These are phyloP conservation scores for Callipepla squamata DNA, from an alignment of 2,113 vertebrate genomes.

Conservation along the genomic window DNA sequence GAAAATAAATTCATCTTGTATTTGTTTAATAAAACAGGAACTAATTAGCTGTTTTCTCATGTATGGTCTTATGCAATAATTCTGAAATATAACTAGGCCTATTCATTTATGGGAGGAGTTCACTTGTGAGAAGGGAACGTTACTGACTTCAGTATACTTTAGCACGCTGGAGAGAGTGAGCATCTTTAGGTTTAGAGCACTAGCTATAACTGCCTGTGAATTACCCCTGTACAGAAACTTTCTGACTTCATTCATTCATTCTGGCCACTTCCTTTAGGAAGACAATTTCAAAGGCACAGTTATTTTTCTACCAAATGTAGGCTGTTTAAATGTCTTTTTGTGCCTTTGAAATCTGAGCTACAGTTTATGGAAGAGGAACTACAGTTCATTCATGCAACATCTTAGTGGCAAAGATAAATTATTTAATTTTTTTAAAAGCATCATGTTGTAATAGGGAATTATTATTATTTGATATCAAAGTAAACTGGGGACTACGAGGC, in stretches of 20 bases:
- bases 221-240: neutral
- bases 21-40: neutral
- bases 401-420: neutral
- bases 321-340: conserved; percentile 15
- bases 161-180: neutral
- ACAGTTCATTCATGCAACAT: conserved; percentile 28
- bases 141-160: neutral
- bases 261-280: neutral
- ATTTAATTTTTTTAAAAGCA: conserved; percentile 17
- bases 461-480: conserved; percentile 12
- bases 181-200: neutral
- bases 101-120: neutral
- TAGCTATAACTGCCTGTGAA: neutral
- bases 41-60: neutral
- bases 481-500: neutral
- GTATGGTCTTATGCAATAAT: neutral
- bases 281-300: neutral
- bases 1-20: neutral
- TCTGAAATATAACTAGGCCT: neutral
- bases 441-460: neutral
- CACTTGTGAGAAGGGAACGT: neutral
- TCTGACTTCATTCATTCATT: neutral
- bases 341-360: conserved; percentile 30
- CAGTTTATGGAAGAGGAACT: conserved; percentile 20
- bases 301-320: neutral